Evolutionary conservation across 2,888 invertebrate genomes (phyloP), one percentile per base, ranked within the genome.

Genomic region (Ophion obscuratus): DNA sequence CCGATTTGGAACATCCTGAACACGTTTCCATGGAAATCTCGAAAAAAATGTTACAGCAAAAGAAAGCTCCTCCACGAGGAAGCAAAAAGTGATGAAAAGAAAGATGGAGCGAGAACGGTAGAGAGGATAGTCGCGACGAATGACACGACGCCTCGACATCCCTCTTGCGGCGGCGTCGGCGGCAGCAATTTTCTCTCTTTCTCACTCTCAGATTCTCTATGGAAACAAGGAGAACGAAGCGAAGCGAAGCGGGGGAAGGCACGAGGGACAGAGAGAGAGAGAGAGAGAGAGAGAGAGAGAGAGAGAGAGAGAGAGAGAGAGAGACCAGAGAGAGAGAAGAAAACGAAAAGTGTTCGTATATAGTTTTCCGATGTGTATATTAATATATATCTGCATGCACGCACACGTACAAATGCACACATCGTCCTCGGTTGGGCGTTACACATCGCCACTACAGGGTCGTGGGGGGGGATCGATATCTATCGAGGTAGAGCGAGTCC

Each of bases 381-480:
- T 24, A 11, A 75, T 74, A 57, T 71, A 57, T 31, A 57, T 68
- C 11, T 44, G 31, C 24, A 24, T 24, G 24, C 24, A 24, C 24
- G 24, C 47, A 47, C 9, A 11, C 9, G 47, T 2, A 9, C 47
- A 47, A 2, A 47, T 59, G 44, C 44, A 53, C 17, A 59, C 64
- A 62, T 11, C 66, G 83, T 77, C 81, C 81, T 77, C 73, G 82
- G 85, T 75, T 76, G 59, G 74, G 79, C 80, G 76, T 73, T 27
- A 77, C 82, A 83, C 86, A 83, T 80, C 68, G 75, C 81, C 47
- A 75, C 67, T 75, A 81, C 78, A 80, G 47, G 75, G 73, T 74
- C 24, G 24, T 24, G 2, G 24, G 24, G 68, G 81, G 80, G 82
- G 85, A 87, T 88, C 88, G 87, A 87, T 87, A 87, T 87, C 87